These are phyloP conservation scores for Pterobdella sp. DNA, from an alignment of 2,888 invertebrate species.

Conservation along the genomic window DNA sequence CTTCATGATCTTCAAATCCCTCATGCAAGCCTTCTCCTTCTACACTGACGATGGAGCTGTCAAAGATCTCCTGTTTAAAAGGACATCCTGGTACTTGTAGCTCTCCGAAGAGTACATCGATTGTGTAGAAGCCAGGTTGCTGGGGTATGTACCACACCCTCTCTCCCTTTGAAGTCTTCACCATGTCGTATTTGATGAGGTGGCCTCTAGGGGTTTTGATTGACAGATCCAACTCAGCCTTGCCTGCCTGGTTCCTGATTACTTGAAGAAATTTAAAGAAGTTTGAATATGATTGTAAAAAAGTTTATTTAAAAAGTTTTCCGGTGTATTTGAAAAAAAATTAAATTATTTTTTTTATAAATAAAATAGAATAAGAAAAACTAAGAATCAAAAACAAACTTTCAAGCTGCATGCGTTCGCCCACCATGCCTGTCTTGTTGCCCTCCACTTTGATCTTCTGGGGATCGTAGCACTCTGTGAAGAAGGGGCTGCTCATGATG, in stretches of 20 bases:
- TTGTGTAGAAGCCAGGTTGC: slow-evolving; percentile 69
- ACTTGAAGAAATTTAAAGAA: no score
- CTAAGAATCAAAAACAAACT: slow-evolving; percentile 42
- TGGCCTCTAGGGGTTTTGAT: slow-evolving; percentile 77
- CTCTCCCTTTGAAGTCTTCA: slow-evolving; percentile 41
- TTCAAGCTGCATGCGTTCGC: slow-evolving; percentile 45
- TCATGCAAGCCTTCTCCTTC: slow-evolving; percentile 58
- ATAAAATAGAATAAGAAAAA: not conserved
- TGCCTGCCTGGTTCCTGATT: slow-evolving; percentile 77
- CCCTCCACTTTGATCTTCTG: slow-evolving; percentile 52
- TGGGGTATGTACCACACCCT: slow-evolving; percentile 73
- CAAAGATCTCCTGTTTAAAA: slow-evolving; percentile 49
- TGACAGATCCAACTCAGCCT: slow-evolving; percentile 76
- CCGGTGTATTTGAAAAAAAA: not conserved
- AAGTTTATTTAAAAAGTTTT: not conserved
- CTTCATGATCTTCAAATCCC: slow-evolving; percentile 52
- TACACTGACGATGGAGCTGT: slow-evolving; percentile 58
- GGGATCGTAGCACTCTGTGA: slow-evolving; percentile 63
- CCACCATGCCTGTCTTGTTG: slow-evolving; percentile 43
- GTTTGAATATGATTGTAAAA: not conserved
- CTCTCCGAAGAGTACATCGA: slow-evolving; percentile 51
- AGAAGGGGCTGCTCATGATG: slow-evolving; percentile 56
- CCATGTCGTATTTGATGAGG: slow-evolving; percentile 67
- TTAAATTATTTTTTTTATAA: not conserved
- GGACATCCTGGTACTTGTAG: slow-evolving; percentile 42